Base-by-base conservation (phyloP, 2,888 invertebrate species). In the Macrophya annulata region DNA sequence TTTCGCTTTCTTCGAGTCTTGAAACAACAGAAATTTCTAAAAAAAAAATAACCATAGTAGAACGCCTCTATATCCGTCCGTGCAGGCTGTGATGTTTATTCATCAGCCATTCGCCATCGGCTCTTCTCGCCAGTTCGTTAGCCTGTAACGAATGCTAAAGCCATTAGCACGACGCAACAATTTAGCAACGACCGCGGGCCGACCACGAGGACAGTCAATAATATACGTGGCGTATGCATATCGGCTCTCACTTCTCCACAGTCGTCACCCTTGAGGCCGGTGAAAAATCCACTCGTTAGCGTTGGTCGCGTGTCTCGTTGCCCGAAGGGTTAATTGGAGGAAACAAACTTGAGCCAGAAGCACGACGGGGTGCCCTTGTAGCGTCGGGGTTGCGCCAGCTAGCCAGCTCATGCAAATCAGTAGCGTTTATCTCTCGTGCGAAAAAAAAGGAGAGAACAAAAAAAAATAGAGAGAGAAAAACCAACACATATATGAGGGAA, bases 281-380 rank as follows among this genome's bases (percentile, higher is more conserved):
- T 91, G 91, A 91, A 83, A 83, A 68, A 68, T 83, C 48, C 83
- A 83, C 71, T 91, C 91, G 90, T 90, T 92, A 92, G 92, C 90
- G 91, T 88, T 86, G 90, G 91, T 91, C 89, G 89, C 90, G 90
- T 90, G 90, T 88, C 90, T 86, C 90, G 88, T 90, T 89, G 90
- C 91, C 90, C 90, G 91, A 92, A 92, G 92, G 92, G 92, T 92
- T 93, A 83, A 77, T 93, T 93, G 93, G 92, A 92, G 90, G 92
- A 90, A 90, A 90, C 91, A 90, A 91, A 84, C 88, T 87, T 87
- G 85, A 71, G 83, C 68, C 17, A 83, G 83, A 71, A 65, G 48
- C 71, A 15, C 83, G 25, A 37, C 83, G 71, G 83, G 83, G 71
- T n/a, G 71, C 62, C 83, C 45, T 40, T 12, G 86, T 87, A 89